These are phyloP conservation scores for Lepus timidus DNA, from an alignment of 2,113 vertebrate genomes.

Conservation along the genomic window DNA sequence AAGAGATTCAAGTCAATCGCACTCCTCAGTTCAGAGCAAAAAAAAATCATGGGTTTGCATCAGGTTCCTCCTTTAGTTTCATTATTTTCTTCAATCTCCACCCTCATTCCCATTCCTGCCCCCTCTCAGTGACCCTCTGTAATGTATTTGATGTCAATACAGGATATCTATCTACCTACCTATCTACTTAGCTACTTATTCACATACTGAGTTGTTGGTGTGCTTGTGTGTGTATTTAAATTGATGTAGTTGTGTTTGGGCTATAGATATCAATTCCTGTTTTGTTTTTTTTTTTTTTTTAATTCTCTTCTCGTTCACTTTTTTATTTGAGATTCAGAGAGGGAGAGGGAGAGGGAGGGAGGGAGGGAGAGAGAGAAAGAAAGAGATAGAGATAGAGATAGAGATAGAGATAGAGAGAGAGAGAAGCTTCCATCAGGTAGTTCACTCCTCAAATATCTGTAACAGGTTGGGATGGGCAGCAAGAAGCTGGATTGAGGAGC, in stretches of 20 bases:
- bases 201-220: neutral
- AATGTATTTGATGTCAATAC: constrained; percentile 29
- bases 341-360: too few relatives aligned
- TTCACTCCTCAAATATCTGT: too few relatives aligned
- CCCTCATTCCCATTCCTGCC: neutral
- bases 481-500: too few relatives aligned
- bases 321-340: too few relatives aligned
- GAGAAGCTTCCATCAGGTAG: too few relatives aligned
- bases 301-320: too few relatives aligned
- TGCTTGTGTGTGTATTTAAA: neutral
- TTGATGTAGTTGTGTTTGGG: neutral
- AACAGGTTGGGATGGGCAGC: too few relatives aligned
- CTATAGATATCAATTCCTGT: neutral
- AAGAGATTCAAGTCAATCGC: constrained; percentile 8
- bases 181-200: too few relatives aligned
- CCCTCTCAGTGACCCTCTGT: neutral
- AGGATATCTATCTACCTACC: neutral
- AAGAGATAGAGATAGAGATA: too few relatives aligned
- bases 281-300: neutral
- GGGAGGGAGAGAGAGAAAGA: too few relatives aligned
- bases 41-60: constrained; percentile 40
- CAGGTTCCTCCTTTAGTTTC: constrained; percentile 6
- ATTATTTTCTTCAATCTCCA: constrained; percentile 16
- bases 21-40: constrained; percentile 18
- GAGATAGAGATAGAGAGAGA: too few relatives aligned